Percentiles rank a stretch among this genome's conserved stretches.
Conservation (phyloP, 1,140 invertebrate genomes). For the Battus philenor region DNA sequence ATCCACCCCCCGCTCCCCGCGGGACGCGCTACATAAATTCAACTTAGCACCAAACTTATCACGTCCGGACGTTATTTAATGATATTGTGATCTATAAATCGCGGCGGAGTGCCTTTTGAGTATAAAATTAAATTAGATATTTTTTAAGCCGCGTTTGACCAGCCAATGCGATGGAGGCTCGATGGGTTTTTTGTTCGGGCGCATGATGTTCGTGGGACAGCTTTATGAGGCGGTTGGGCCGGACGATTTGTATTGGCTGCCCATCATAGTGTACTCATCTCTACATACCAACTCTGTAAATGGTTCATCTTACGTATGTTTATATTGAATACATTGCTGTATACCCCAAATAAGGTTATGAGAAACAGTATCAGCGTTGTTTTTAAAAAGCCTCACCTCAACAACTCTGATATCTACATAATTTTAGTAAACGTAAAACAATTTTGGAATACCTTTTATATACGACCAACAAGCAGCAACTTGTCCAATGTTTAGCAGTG, state of each 20-base stretch:
- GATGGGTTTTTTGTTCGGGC: slow-evolving; percentile 32
- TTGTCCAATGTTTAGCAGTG: too few relatives aligned
- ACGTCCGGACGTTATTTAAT: slow-evolving; percentile 51
- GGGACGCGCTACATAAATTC: slow-evolving; percentile 50
- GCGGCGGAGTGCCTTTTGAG: slow-evolving; percentile 36
- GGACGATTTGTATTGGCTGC: slow-evolving; percentile 12
- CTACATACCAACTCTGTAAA: too few relatives aligned
- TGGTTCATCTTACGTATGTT: too few relatives aligned
- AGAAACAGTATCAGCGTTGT: too few relatives aligned
- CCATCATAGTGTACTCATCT: too few relatives aligned
- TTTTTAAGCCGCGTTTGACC: slow-evolving; percentile 32
- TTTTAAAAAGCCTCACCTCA: too few relatives aligned
- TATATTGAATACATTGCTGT: too few relatives aligned
- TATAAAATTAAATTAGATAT: slow-evolving; percentile 60
- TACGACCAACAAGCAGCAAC: too few relatives aligned
- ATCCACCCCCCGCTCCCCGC: slow-evolving; percentile 29
- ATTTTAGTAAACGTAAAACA: too few relatives aligned
- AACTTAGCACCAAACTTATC: slow-evolving; percentile 56
- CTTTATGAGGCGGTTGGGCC: slow-evolving; percentile 17
- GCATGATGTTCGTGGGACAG: slow-evolving; percentile 15
- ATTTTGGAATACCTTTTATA: too few relatives aligned
- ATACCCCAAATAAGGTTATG: too few relatives aligned
- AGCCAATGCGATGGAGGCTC: slow-evolving; percentile 22
- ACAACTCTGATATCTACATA: too few relatives aligned
- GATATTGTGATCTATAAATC: slow-evolving; percentile 51